These are phyloP conservation scores for Bubo bubo DNA, from an alignment of 2,113 vertebrate species.

Conservation along the genomic window DNA sequence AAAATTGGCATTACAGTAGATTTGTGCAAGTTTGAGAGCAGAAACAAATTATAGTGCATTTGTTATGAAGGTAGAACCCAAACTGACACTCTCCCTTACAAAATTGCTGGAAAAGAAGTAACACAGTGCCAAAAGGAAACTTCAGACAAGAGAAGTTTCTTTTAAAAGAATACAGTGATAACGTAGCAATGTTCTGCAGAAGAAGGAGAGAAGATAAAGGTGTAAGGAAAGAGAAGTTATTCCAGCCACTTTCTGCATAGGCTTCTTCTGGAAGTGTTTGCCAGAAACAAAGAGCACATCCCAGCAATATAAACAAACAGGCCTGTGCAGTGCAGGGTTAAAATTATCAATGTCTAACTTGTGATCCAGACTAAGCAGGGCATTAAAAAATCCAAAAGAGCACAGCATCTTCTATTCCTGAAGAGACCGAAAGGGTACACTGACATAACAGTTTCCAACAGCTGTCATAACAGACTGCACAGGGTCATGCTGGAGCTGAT, in stretches of 20 bases:
- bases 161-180: background rate
- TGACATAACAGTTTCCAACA: conserved; percentile 74
- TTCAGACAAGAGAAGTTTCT: background rate
- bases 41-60: background rate
- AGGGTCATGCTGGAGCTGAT: conserved; percentile 37
- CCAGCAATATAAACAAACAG: background rate
- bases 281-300: background rate
- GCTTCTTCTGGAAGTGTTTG: background rate
- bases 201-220: background rate
- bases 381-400: conserved; percentile 31
- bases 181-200: background rate
- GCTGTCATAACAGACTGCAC: conserved; percentile 61
- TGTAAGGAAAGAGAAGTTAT: background rate
- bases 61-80: background rate
- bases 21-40: background rate
- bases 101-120: background rate
- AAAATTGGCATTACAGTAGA: background rate
- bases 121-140: background rate
- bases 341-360: conserved; percentile 33
- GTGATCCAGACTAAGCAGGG: conserved; percentile 30
- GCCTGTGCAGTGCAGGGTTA: background rate
- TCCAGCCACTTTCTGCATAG: background rate
- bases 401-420: conserved; percentile 53
- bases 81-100: background rate
- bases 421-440: conserved; percentile 50